Base-by-base conservation (phyloP, 1,140 invertebrate species). In the Brachionus paranguensis region DNA sequence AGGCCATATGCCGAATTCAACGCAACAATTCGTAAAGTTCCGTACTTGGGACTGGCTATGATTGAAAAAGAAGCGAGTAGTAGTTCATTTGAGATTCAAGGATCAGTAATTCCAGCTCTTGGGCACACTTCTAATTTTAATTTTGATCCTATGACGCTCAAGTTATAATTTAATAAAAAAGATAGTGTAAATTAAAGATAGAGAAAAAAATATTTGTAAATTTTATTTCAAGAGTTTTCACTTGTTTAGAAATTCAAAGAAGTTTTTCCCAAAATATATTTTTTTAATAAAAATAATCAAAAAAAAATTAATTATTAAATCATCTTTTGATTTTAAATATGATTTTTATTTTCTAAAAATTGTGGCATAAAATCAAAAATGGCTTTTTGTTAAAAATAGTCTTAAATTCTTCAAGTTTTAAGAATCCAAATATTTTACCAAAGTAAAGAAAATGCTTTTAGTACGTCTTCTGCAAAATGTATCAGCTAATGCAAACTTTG, bases 61-160 rank as follows among this genome's bases (percentile, higher is more conserved):
- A 90, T 92, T 17, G 86, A 89, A 85, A 87, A 90, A 83, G 85
- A 86, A 70, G 3, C 72, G 0, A 55, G 53, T 33, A 85, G 65
- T 14, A 86, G 86, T 60, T 91, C 55, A 79, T 95, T 94, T 93
- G 90, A 92, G 85, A 88, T 95, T 14, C 90, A 91, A 17, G 91
- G 93, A 79, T 92, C 94, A 3, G 94, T 94, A 1, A 93, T 93
- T 88, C 92, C 94, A 20, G 93, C 94, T 0, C 89, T 94, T 11
- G 94, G 93, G 17, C 94, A 95, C 89, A 93, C 93, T 14, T 92
- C 92, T 87, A 95, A 94, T 86, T 93, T 92, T 84, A 90, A 93
- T 65, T 95, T 94, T 87, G 93, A 96, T 88, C 53, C 78, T 11
- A 43, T 81, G 33, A 12, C 20, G 10, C 33, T 81, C 8, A 81